These are phyloP conservation scores for Drosophila acutilabella DNA, from an alignment of 2,888 invertebrate species.

Conservation along the genomic window DNA sequence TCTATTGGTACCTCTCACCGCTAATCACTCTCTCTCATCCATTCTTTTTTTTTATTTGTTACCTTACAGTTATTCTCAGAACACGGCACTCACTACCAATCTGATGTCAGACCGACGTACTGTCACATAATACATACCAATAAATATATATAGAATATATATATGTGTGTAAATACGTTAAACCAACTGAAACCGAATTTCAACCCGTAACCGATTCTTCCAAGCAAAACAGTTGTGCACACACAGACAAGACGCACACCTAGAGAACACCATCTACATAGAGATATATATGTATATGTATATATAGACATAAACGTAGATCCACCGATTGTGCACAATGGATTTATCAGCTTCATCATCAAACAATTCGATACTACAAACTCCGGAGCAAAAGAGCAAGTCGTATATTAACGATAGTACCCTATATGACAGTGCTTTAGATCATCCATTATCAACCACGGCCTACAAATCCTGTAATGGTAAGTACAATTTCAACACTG, in stretches of 20 bases:
- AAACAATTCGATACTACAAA: slow-evolving; percentile 52
- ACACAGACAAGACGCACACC: slow-evolving; percentile 36
- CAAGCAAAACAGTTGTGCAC: slow-evolving; percentile 63
- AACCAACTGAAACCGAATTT: slow-evolving; percentile 70
- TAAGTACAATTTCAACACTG: slow-evolving; percentile 33
- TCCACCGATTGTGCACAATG: slow-evolving; percentile 57
- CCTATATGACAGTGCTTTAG: slow-evolving; percentile 83
- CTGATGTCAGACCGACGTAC: slow-evolving; percentile 40
- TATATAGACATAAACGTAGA: slow-evolving; percentile 13
- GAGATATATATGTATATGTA: slow-evolving; percentile 2
- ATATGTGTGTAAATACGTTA: slow-evolving; percentile 34
- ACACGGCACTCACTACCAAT: slow-evolving; percentile 32
- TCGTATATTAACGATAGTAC: slow-evolving; percentile 64
- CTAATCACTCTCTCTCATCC: slow-evolving; percentile 33
- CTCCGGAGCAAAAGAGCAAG: slow-evolving; percentile 51
- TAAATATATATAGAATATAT: slow-evolving; percentile 8
- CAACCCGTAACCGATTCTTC: slow-evolving; percentile 71
- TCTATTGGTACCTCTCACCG: slow-evolving; percentile 33
- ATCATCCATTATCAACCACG: slow-evolving; percentile 72
- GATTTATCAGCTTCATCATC: slow-evolving; percentile 64
- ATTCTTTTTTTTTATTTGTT: slow-evolving; percentile 16
- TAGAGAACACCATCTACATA: slow-evolving; percentile 11
- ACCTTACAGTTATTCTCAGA: slow-evolving; percentile 55
- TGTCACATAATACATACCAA: slow-evolving; percentile 29
- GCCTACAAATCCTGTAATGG: slow-evolving; percentile 79